These are phyloP conservation scores for Callorhinus ursinus DNA, from an alignment of 2,113 vertebrate genomes.

Conservation along the genomic window DNA sequence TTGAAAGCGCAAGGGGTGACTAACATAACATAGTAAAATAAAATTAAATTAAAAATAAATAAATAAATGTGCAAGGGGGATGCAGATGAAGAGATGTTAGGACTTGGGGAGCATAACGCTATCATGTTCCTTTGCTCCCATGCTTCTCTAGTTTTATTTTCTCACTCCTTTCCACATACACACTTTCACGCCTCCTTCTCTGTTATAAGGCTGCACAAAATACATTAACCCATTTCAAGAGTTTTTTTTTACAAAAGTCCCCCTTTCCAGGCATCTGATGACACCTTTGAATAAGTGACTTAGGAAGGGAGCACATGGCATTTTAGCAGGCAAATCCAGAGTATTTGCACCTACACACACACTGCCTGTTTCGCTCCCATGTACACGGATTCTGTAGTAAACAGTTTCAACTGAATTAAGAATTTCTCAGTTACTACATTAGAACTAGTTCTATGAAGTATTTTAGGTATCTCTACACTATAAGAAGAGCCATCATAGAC, in stretches of 20 bases:
- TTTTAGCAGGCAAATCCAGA: neutral
- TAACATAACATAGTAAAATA: no score
- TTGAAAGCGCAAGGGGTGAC: no score
- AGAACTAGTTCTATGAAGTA: neutral
- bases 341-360: neutral
- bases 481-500: neutral
- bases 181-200: neutral
- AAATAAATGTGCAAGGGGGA: neutral
- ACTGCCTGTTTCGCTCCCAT: neutral
- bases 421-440: neutral
- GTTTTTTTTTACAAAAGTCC: neutral
- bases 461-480: neutral
- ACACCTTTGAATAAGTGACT: neutral
- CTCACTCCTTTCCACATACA: neutral
- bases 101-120: neutral
- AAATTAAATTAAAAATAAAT: no score
- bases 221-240: neutral
- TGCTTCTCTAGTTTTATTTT: neutral
- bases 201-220: neutral
- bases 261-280: neutral
- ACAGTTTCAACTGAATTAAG: conserved; percentile 10
- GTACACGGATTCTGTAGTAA: neutral
- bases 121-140: neutral
- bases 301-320: neutral
- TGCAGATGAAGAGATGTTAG: neutral